phyloP scores from a whole-genome alignment of 1,140 invertebrate genomes.

The Radopholus similis region DNA sequence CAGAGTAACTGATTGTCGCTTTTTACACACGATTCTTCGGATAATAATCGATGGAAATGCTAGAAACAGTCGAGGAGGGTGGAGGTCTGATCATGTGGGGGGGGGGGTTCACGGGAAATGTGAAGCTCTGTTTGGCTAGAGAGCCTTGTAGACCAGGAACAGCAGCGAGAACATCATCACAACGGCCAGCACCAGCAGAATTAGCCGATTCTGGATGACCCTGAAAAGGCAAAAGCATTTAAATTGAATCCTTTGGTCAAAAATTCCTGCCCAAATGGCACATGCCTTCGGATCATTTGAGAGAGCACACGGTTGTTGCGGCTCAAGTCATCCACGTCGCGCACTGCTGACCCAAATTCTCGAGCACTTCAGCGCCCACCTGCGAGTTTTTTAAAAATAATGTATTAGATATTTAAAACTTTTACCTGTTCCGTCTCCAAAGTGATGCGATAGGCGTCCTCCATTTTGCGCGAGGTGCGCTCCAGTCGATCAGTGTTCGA shows the following conservation, averaged over 20 bases:
- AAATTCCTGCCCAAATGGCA: constrained; percentile 6
- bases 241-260: neutral
- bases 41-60: no score
- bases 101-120: no score
- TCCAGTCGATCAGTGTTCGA: constrained; percentile 83
- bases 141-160: constrained; percentile 33
- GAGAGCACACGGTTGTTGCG: constrained; percentile 38
- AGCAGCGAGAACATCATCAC: constrained; percentile 40
- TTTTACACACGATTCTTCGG: no score
- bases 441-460: constrained; percentile 78
- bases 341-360: constrained; percentile 40
- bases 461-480: constrained; percentile 72
- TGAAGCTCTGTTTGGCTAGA: no score
- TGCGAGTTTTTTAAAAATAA: constrained; percentile 20
- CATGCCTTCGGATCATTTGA: constrained; percentile 38
- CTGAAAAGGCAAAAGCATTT: constrained; percentile 18
- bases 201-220: constrained; percentile 45
- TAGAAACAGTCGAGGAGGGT: no score
- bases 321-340: constrained; percentile 40
- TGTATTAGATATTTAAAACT: constrained; percentile 19
- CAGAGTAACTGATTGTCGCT: no score
- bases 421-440: constrained; percentile 70
- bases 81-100: no score
- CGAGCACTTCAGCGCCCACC: constrained; percentile 35
- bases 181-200: constrained; percentile 36